Percentiles rank a stretch among this genome's conserved stretches.
Evolutionary conservation across 2,113 vertebrate species (phyloP).

Genomic region (Prinia subflava): DNA sequence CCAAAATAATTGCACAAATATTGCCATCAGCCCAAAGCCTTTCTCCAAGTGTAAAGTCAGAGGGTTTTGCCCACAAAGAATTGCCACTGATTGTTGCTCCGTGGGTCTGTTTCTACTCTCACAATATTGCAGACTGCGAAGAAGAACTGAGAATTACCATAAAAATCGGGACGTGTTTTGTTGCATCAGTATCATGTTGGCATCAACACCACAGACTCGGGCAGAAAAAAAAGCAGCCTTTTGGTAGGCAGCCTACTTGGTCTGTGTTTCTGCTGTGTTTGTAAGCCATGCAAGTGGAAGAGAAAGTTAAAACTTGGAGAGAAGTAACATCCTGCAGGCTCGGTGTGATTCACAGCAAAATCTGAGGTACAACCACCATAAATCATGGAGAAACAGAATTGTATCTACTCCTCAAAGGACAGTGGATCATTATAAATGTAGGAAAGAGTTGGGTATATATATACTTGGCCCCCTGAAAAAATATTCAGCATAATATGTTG

Average conservation of each 20-base stretch:
- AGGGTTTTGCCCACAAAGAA: slow-evolving; percentile 8
- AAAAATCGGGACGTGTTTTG: slow-evolving; percentile 56
- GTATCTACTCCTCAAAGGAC: background rate
- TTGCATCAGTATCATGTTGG: slow-evolving; percentile 40
- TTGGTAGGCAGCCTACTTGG: slow-evolving; percentile 53
- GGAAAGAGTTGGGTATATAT: background rate
- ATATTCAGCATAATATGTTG: background rate
- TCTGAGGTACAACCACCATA: background rate
- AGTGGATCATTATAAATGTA: background rate
- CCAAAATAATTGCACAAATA: background rate
- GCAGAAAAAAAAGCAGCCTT: slow-evolving; percentile 28
- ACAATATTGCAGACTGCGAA: slow-evolving; percentile 47
- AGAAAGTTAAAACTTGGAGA: slow-evolving; percentile 33
- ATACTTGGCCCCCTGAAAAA: background rate
- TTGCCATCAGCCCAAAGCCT: background rate
- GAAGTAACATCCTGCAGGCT: slow-evolving; percentile 31
- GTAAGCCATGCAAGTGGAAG: slow-evolving; percentile 18
- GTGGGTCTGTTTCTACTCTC: slow-evolving; percentile 48
- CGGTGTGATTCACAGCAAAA: background rate
- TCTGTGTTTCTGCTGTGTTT: slow-evolving; percentile 40
- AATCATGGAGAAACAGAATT: background rate
- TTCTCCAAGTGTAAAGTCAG: background rate
- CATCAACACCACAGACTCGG: slow-evolving; percentile 7
- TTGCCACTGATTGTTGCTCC: background rate
- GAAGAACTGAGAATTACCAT: slow-evolving; percentile 38